Base-by-base conservation (phyloP, 2,113 vertebrate species). In the Arvicanthis niloticus region DNA sequence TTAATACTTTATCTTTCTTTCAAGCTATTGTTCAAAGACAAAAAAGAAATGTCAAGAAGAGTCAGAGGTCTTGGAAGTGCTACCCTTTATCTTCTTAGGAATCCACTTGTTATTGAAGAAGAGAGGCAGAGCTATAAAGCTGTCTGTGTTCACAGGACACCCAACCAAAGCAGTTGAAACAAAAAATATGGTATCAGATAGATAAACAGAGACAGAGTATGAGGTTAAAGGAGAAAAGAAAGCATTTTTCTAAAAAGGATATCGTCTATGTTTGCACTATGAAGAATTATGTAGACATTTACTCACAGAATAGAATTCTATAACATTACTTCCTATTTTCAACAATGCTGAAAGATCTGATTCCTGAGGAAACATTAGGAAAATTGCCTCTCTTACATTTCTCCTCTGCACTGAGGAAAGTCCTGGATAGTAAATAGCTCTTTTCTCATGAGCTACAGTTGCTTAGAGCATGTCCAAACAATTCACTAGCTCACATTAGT, bases 11-110 rank as follows among this genome's bases (percentile, higher is more conserved):
- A 65, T 88, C 65, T 94, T 91, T 90, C 94, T 97, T 97, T 97
- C 67, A 97, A 93, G 73, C 68, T 13, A 72, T 96, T 96, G 92
- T 96, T 98, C 92, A 97, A 97, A 97, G 97, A 97, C 91, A 96
- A 94, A 96, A 92, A 96, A 96, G 70, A 94, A 93, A 96, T 91
- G 58, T 40, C 78, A 92, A 93, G 89, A 95, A 95, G 58, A 93
- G 86, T 89, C 88, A 91, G 15, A 70, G 78, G 77, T 92, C 91
- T 85, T 96, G 51, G 77, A 84, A 97, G 58, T 21, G 53, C 82
- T 22, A 4, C 37, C 68, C 88, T 98, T 97, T 94, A 97, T 97
- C 95, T 97, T 97, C 92, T 96, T 91, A 96, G 92, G 81, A 91
- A 96, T 76, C 26, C 60, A 62, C 67, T 60, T 93, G 95, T 86